Base-by-base conservation (phyloP, 2,113 vertebrate species). In the Lynx canadensis region DNA sequence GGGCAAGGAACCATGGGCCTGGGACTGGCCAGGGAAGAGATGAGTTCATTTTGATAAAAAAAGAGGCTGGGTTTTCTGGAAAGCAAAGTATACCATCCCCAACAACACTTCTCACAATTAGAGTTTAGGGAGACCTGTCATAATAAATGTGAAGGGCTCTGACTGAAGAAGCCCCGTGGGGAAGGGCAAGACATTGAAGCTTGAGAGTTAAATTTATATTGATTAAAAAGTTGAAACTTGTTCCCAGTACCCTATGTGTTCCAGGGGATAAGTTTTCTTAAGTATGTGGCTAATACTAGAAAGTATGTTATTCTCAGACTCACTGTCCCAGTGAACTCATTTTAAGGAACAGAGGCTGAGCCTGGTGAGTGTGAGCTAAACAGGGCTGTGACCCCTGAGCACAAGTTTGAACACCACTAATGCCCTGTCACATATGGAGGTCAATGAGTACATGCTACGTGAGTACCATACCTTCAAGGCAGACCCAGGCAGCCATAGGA, bases 381-480 rank as follows among this genome's bases (percentile, higher is more conserved):
- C 73, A 73, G 18, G 23, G 1, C 15, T 23, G 0, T 21, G 36
- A 25, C 1, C n/a, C 5, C 38, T 73, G 41, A n/a, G 3, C 16
- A 18, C 31, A 57, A 14, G 11, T 66, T 6, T 14, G 23, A 38
- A 74, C 31, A 50, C 18, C 12, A 0, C 12, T 33, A 25, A 63
- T 38, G 48, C 18, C 29, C 13, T 4, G 21, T 9, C 1, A 6
- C 5, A 2, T 14, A 33, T 5, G 60, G 71, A n/a, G 36, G 31
- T 78, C 60, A 48, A 23, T 19, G 33, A 83, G 52, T 5, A n/a
- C 4, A 9, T 14, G 14, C 1, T 18, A 12, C 2, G 11, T 50
- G 23, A 13, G 15, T 3, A 0, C 21, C 23, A 0, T 21, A 1
- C 23, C 60, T 36, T 57, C 36, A 68, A 5, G 14, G 60, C 27